Evolutionary conservation across 2,113 vertebrate species (phyloP).

Genomic region (Campylomormyrus numenius): DNA sequence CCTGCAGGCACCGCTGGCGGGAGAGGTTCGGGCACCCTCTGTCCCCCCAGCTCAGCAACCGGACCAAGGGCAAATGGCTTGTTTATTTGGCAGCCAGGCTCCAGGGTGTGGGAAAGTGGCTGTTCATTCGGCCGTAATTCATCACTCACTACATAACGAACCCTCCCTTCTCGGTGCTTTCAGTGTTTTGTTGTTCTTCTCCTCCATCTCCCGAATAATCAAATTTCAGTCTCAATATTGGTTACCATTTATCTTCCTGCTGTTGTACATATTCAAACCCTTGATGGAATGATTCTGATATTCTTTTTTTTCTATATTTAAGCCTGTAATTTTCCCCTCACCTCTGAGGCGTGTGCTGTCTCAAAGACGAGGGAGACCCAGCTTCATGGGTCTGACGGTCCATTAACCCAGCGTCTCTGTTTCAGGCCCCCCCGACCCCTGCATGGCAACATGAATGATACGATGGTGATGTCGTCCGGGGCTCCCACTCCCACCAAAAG

Average conservation of each 20-base stretch:
- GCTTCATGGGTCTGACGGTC: neutral
- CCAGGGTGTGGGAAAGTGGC: neutral
- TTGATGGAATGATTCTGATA: neutral
- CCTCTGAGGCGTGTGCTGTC: neutral
- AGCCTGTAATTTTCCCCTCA: neutral
- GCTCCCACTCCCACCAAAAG: constrained; percentile 84
- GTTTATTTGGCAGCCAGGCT: neutral
- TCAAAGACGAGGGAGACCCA: neutral
- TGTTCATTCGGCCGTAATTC: neutral
- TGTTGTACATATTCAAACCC: neutral
- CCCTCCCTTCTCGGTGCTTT: neutral
- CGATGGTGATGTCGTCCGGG: constrained; percentile 78
- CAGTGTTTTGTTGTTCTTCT: neutral
- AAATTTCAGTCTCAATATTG: neutral
- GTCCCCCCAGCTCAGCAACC: neutral
- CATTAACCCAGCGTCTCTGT: constrained; percentile 33
- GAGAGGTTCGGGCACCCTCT: neutral
- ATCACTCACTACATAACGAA: neutral
- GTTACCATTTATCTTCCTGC: neutral
- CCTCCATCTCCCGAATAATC: neutral
- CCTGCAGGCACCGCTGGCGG: neutral
- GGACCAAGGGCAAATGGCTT: neutral
- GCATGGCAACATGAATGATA: constrained; percentile 79
- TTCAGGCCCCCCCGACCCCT: constrained; percentile 78
- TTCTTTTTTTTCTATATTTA: neutral